These are phyloP conservation scores for Rhinopomastus cyanomelas DNA, from an alignment of 2,113 vertebrate genomes.

Conservation along the genomic window DNA sequence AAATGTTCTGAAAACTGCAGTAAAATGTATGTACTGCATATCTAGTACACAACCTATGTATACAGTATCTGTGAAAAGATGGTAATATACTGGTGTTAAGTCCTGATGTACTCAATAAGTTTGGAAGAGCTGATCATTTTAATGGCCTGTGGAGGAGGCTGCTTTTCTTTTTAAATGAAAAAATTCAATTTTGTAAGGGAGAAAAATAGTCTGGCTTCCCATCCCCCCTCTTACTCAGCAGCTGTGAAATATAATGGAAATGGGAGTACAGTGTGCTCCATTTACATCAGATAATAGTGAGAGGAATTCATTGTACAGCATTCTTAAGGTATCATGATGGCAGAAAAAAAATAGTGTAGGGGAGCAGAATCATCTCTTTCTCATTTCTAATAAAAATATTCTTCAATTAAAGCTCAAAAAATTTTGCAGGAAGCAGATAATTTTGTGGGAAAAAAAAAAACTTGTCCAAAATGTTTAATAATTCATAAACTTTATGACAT, in stretches of 20 bases:
- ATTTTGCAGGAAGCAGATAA: not conserved
- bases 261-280: not conserved
- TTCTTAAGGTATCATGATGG: accelerated
- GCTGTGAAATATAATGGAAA: not conserved
- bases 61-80: not conserved
- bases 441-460: not conserved
- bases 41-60: not conserved
- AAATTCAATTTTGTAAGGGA: not conserved
- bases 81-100: not conserved
- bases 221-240: not conserved
- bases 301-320: not conserved
- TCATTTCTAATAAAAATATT: not conserved
- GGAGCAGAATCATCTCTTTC: not conserved
- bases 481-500: not conserved
- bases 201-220: accelerated
- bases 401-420: not conserved
- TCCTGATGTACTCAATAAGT: too few relatives aligned
- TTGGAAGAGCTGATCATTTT: too few relatives aligned
- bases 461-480: not conserved
- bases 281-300: not conserved
- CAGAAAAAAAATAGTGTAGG: not conserved
- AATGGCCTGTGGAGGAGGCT: too few relatives aligned
- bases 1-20: not conserved
- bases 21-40: too few relatives aligned
- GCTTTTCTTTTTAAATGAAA: not conserved